Conservation (phyloP, 2,797 vertebrate genomes). For the Emydoidea blandingii region DNA sequence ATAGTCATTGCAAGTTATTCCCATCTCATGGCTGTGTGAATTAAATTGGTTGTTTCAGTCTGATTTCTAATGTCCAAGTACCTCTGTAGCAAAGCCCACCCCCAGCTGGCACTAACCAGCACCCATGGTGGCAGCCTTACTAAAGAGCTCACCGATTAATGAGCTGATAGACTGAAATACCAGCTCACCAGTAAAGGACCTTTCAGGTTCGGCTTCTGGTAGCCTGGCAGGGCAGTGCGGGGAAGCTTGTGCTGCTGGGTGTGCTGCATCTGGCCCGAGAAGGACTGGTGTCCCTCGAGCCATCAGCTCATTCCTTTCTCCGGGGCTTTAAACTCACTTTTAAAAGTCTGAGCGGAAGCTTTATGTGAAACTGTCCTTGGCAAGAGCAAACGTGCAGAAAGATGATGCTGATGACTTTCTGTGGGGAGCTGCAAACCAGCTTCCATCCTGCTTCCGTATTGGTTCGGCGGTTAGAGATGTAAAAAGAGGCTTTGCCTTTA, state of each 20-base stretch:
- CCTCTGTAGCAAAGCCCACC: neutral
- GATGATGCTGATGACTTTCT: constrained; percentile 50
- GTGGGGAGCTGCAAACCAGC: neutral
- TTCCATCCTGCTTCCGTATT: neutral
- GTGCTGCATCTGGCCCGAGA: neutral
- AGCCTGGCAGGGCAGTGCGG: neutral
- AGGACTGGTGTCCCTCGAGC: neutral
- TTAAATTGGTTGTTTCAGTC: neutral
- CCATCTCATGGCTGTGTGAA: neutral
- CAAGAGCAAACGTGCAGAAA: neutral
- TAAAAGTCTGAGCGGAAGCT: neutral
- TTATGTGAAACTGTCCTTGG: neutral
- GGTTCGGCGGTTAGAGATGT: neutral
- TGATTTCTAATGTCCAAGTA: neutral
- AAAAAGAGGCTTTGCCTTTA: neutral
- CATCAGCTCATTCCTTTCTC: neutral
- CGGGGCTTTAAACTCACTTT: neutral
- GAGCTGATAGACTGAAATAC: neutral
- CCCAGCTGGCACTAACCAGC: neutral
- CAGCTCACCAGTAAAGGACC: neutral
- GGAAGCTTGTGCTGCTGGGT: neutral
- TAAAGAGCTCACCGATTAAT: neutral
- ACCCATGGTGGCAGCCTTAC: neutral
- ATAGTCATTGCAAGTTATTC: neutral
- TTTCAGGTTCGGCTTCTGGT: neutral